These are phyloP conservation scores for Panzeria rudis DNA, from an alignment of 2,888 invertebrate species.

Conservation along the genomic window DNA sequence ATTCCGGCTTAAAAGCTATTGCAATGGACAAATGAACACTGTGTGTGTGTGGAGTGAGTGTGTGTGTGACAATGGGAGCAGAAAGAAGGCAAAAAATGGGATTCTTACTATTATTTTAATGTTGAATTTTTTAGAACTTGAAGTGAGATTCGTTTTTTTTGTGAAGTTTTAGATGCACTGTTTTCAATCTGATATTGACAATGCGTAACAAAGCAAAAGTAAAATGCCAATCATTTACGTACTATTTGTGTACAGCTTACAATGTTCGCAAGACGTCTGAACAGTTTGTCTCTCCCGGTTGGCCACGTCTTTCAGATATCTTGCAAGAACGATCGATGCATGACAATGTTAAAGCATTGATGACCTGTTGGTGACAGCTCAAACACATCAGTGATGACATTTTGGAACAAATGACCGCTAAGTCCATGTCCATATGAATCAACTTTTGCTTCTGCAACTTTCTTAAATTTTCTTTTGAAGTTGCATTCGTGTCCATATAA, in stretches of 20 bases:
- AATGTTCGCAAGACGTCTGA: constrained; percentile 28
- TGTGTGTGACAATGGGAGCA: constrained; percentile 6
- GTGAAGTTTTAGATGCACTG: constrained; percentile 9
- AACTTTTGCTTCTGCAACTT: no score
- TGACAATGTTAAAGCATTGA: no score
- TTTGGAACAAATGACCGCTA: no score
- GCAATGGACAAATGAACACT: background rate
- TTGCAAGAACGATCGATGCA: no score
- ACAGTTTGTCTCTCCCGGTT: background rate
- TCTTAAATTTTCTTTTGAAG: no score
- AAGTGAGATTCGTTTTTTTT: constrained; percentile 22
- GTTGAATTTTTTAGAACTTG: constrained; percentile 42
- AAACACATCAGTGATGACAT: no score
- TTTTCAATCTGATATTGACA: constrained; percentile 63
- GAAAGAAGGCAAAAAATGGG: background rate
- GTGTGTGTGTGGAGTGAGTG: background rate
- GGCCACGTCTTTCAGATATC: no score
- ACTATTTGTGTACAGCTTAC: constrained; percentile 48
- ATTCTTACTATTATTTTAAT: constrained; percentile 36
- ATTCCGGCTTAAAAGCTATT: constrained; percentile 7
- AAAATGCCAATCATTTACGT: constrained; percentile 71
- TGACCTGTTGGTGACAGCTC: no score
- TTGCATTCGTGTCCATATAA: no score
- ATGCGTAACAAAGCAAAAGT: constrained; percentile 73
- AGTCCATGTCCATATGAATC: no score